phyloP scores from a whole-genome alignment of 2,888 invertebrate species.

The Tetheella fluctuosa region DNA sequence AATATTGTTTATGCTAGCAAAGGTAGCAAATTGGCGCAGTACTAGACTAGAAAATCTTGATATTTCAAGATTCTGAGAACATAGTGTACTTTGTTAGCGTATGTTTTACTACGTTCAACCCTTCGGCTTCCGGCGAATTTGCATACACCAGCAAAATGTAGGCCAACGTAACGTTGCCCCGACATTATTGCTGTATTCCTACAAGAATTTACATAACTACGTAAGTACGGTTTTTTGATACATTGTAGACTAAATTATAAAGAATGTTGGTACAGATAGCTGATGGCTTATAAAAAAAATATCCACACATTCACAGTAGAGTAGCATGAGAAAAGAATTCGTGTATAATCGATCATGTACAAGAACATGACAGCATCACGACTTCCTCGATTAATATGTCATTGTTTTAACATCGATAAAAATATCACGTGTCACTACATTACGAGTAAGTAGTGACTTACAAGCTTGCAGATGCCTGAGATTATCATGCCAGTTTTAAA shows the following conservation, averaged over 20 bases:
- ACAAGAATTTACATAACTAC: constrained; percentile 6
- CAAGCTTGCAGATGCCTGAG: not conserved
- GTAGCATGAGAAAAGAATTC: not conserved
- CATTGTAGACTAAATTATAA: not conserved
- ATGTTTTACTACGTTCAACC: constrained; percentile 34
- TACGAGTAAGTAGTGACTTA: not conserved
- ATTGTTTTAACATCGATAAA: not conserved
- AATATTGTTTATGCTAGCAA: not conserved
- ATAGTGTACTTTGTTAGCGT: constrained; percentile 20
- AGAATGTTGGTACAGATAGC: not conserved
- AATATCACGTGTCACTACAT: not conserved
- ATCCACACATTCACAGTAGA: too few species aligned
- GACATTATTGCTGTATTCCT: constrained; percentile 33
- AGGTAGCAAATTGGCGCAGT: too few species aligned
- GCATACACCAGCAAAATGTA: constrained; percentile 54
- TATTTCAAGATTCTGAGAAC: constrained; percentile 20
- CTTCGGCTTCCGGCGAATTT: constrained; percentile 55
- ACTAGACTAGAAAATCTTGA: too few species aligned
- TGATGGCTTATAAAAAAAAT: too few species aligned
- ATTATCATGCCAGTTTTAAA: constrained; percentile 1
- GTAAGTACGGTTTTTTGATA: not conserved
- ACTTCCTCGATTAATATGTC: constrained; percentile 5
- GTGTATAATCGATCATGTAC: not conserved
- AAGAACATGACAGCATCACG: not conserved
- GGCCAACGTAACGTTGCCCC: constrained; percentile 42